Percentiles rank a stretch among this genome's conserved stretches.
phyloP scores from a whole-genome alignment of 1,140 invertebrate species.

The Cylas formicarius region DNA sequence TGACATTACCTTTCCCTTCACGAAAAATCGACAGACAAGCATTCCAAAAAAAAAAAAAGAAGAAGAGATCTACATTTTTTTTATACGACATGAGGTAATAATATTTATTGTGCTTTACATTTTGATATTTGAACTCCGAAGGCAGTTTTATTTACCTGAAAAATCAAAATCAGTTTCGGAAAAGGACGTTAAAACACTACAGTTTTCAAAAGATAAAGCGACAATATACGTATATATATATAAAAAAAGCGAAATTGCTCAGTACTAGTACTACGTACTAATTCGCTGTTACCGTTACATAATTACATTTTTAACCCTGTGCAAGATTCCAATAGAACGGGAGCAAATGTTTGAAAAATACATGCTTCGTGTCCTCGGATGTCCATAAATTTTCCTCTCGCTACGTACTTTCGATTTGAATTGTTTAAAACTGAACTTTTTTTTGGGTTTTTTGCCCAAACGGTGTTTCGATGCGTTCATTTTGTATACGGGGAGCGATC shows the following conservation, averaged over 20 bases:
- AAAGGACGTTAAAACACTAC: background rate
- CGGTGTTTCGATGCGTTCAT: no score
- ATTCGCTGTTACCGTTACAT: constrained; percentile 1
- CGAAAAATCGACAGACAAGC: constrained; percentile 3
- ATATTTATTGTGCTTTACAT: constrained; percentile 21
- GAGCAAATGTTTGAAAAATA: no score
- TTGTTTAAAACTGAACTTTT: no score
- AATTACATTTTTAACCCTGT: background rate
- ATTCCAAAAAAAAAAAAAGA: background rate
- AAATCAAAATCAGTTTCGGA: constrained; percentile 1
- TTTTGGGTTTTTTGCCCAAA: no score
- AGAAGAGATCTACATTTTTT: constrained; percentile 12
- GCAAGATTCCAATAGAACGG: no score
- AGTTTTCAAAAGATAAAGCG: background rate
- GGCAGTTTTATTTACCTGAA: background rate
- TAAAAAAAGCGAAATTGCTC: no score
- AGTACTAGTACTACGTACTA: no score
- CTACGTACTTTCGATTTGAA: no score
- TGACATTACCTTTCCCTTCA: background rate
- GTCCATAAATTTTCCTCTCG: no score
- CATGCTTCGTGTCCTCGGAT: no score
- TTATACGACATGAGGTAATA: constrained; percentile 17
- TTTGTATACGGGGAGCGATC: no score
- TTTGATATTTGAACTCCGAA: constrained; percentile 16
- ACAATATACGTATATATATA: background rate